A percentile compares a stretch with the other conserved stretches of the same genome.
These are phyloP conservation scores for Aphelocoma californica DNA, from an alignment of 2,797 vertebrate species.

Conservation along the genomic window DNA sequence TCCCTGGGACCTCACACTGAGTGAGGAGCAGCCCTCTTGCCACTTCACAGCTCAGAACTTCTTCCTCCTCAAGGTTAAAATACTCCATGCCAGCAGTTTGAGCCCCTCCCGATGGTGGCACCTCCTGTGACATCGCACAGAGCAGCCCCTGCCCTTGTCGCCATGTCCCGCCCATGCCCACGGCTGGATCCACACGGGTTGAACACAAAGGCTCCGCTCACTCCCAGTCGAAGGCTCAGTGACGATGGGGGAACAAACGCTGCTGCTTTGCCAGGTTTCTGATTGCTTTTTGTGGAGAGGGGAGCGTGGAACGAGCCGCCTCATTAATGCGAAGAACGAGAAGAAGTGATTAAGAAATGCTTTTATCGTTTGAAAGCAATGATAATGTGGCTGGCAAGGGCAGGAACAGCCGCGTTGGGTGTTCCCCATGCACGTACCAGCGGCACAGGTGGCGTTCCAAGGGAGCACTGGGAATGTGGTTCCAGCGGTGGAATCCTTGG, in stretches of 20 bases:
- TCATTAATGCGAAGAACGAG: accelerated
- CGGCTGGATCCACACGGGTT: not conserved
- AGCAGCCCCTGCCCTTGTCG: not conserved
- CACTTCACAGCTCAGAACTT: not conserved
- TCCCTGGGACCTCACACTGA: accelerated
- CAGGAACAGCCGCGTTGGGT: accelerated
- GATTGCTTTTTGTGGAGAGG: not conserved
- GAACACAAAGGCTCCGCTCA: not conserved
- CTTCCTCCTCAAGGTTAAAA: not conserved
- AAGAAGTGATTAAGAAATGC: not conserved
- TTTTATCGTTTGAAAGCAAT: not conserved
- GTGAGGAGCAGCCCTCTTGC: not conserved
- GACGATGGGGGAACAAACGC: accelerated
- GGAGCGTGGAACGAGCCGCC: not conserved
- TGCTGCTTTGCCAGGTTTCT: not conserved
- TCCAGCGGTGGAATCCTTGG: accelerated
- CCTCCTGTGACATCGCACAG: not conserved
- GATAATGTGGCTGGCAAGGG: not conserved
- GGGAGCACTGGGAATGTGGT: accelerated
- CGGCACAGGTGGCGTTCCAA: accelerated
- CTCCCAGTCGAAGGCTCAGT: not conserved
- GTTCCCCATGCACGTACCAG: not conserved
- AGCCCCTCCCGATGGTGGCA: not conserved
- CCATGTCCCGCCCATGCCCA: not conserved
- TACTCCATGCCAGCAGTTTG: not conserved